Percentiles rank a stretch among this genome's conserved stretches.
phyloP scores from a whole-genome alignment of 64 coral and sea anemone genomes.

The Montipora sp. region DNA sequence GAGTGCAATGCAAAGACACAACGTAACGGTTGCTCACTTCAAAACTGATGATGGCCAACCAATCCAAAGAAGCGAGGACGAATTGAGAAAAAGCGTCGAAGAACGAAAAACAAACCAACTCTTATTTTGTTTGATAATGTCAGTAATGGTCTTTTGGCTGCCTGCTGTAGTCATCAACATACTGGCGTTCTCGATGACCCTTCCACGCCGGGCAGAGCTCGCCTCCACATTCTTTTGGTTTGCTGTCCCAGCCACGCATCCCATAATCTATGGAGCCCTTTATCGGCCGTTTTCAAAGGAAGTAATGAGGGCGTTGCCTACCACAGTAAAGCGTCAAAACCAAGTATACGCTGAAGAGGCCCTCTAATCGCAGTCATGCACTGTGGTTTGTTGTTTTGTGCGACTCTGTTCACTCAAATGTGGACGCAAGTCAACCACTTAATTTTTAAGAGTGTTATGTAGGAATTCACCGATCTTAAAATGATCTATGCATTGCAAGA shows the following conservation, averaged over 20 bases:
- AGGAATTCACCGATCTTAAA: no score
- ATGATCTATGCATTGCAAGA: no score
- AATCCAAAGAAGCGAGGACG: neutral
- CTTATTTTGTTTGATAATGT: neutral
- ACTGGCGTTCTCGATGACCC: neutral
- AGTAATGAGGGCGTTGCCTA: neutral
- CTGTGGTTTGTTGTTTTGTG: neutral
- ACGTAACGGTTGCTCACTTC: no score
- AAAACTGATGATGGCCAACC: neutral
- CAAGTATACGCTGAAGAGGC: slow-evolving; percentile 22
- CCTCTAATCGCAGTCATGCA: neutral
- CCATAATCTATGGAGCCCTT: neutral
- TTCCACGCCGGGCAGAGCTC: slow-evolving; percentile 4
- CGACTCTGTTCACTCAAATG: no score
- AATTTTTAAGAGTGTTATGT: no score
- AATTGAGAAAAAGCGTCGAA: neutral
- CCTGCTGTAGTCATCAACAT: slow-evolving; percentile 17
- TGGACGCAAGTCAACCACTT: no score
- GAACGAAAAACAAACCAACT: slow-evolving; percentile 23
- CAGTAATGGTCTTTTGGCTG: slow-evolving; percentile 7
- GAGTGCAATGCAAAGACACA: neutral
- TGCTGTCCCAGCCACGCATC: neutral
- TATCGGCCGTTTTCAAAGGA: neutral
- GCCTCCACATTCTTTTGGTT: slow-evolving; percentile 30
- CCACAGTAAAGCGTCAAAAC: neutral